phyloP scores from a whole-genome alignment of 2,888 invertebrate species.

The Drosophila recens region DNA sequence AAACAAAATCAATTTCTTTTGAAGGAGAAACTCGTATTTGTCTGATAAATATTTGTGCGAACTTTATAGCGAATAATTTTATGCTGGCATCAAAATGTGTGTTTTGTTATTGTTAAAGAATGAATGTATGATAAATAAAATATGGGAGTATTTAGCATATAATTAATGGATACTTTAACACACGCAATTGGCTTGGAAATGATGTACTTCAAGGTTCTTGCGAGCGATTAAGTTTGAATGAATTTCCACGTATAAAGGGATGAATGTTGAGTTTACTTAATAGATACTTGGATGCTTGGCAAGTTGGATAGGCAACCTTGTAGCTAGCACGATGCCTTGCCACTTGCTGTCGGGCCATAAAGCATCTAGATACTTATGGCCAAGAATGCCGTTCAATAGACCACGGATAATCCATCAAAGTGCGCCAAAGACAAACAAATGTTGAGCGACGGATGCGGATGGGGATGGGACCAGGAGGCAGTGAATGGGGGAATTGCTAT shows the following conservation, averaged over 20 bases:
- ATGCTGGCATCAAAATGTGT: not conserved
- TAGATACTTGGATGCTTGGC: not conserved
- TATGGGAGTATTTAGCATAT: not conserved
- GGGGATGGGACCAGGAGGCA: not conserved
- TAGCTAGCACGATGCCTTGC: not conserved
- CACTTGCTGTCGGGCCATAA: constrained; percentile 40
- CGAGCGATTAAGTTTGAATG: constrained; percentile 6
- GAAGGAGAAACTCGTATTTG: not conserved
- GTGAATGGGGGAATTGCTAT: no score
- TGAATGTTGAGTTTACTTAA: not conserved
- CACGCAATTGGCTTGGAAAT: constrained; percentile 13
- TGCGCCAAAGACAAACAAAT: constrained; percentile 52
- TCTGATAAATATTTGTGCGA: not conserved
- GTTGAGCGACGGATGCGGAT: constrained; percentile 2
- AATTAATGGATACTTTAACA: constrained; percentile 19
- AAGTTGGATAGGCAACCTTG: constrained; percentile 23
- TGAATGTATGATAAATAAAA: not conserved
- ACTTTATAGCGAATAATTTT: not conserved
- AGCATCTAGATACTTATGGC: constrained; percentile 36
- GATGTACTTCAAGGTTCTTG: constrained; percentile 25
- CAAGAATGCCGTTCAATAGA: constrained; percentile 39
- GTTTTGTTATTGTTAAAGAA: constrained; percentile 5
- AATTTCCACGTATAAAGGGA: not conserved
- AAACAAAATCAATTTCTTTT: not conserved
- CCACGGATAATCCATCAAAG: constrained; percentile 61